These are phyloP conservation scores for Haemorhous mexicanus DNA, from an alignment of 2,113 vertebrate genomes.

Conservation along the genomic window DNA sequence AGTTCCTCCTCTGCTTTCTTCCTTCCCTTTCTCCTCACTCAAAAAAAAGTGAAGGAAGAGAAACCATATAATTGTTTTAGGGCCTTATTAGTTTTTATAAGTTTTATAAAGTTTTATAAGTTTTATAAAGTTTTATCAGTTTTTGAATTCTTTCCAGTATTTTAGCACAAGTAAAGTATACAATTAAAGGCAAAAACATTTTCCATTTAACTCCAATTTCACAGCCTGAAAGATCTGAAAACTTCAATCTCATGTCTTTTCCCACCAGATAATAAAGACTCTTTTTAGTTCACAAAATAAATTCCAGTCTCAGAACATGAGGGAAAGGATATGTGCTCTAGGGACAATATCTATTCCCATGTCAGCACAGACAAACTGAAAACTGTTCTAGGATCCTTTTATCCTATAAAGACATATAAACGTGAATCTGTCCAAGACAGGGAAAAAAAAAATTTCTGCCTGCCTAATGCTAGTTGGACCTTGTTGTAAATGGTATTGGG, in stretches of 20 bases:
- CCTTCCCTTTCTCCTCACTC: background rate
- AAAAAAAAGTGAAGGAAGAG: background rate
- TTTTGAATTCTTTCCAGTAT: background rate
- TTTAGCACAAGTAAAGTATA: background rate
- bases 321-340: background rate
- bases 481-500: background rate
- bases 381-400: background rate
- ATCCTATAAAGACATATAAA: background rate
- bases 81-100: background rate
- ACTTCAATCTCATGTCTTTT: background rate
- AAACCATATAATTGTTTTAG: background rate
- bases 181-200: background rate
- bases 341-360: background rate
- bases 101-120: background rate
- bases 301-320: background rate
- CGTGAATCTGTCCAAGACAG: background rate
- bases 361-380: background rate
- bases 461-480: background rate
- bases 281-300: background rate
- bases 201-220: background rate
- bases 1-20: background rate
- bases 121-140: background rate
- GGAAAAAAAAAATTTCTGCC: background rate
- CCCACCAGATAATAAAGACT: background rate
- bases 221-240: background rate